Base-by-base conservation (phyloP, 2,888 invertebrate genomes). In the Perizoma affinitatum region DNA sequence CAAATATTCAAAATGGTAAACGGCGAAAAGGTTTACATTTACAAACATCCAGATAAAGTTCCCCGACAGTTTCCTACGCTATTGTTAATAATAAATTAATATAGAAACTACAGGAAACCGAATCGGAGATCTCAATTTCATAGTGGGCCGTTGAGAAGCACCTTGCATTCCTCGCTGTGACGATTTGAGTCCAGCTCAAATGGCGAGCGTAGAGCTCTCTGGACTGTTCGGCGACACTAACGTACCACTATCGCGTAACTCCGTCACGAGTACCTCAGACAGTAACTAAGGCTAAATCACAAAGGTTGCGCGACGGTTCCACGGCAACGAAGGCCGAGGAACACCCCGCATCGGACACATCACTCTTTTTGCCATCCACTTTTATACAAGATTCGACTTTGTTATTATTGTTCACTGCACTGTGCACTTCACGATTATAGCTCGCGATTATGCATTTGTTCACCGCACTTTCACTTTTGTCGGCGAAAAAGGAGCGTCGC, bases 241-340 rank as follows among this genome's bases (percentile, higher is more conserved):
- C 81, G 79, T 78, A 84, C 74, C 80, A 81, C 81, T 79, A 71
- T 76, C 73, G 74, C 76, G 78, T 77, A 80, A 79, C 78, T 79
- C 78, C 72, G 84, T 79, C 84, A 84, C 85, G 82, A 84, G 78
- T 78, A 81, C 83, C 82, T 91, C 86, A 92, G 83, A 82, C 89
- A 85, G 89, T 87, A 84, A 91, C 89, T 92, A 92, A 88, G 84
- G 90, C 88, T 90, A 90, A 90, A 92, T 92, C 92, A 92, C 92
- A 91, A 88, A 87, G 80, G 80, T 85, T 89, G 78, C 87, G 90
- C 78, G 87, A 78, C 71, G 81, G 72, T 66, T 82, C 81, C 73
- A 84, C 80, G 74, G 80, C 78, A 67, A 77, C 79, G 62, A 79
- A 82, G 62, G 83, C 79, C 72, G 85, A 70, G 69, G 82, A 83